A percentile compares a stretch with the other conserved stretches of the same genome.
phyloP scores from a whole-genome alignment of 2,113 vertebrate genomes.

The Ochotona princeps region DNA sequence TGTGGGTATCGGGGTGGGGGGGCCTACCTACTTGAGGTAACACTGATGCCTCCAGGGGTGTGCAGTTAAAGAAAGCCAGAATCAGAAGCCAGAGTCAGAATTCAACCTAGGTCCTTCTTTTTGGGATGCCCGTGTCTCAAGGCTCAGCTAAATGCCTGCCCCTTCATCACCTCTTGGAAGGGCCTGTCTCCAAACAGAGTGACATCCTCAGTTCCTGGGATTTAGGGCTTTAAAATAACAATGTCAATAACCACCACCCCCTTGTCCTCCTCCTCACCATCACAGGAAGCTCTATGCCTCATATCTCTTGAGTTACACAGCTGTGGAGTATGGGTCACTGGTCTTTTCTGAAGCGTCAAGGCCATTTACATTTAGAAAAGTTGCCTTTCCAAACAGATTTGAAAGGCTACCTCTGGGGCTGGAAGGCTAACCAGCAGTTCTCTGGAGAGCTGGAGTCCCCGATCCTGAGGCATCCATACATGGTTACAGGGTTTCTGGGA shows the following conservation, averaged over 20 bases:
- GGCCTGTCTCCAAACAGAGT: neutral
- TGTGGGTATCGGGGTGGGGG: too few relatives aligned
- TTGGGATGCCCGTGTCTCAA: too few relatives aligned
- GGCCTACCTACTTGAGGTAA: too few relatives aligned
- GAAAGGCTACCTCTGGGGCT: neutral
- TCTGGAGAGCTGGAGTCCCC: neutral
- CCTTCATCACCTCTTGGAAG: neutral
- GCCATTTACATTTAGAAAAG: neutral
- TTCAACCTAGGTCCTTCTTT: too few relatives aligned
- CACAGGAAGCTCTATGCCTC: neutral
- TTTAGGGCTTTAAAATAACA: neutral
- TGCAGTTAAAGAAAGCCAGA: too few relatives aligned
- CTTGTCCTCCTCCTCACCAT: fast-evolving
- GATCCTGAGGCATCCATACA: fast-evolving
- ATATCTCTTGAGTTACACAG: neutral
- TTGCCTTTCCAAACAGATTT: neutral
- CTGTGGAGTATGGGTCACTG: fast-evolving
- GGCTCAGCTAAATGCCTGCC: too few relatives aligned
- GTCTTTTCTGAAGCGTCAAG: neutral
- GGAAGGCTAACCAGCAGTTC: neutral
- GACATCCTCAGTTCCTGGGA: neutral
- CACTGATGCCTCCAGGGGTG: too few relatives aligned
- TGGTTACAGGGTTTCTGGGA: neutral
- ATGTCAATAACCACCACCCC: neutral
- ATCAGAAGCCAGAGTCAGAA: too few relatives aligned